Evolutionary conservation across 2,797 vertebrate species (phyloP), one percentile per base, ranked within the genome.

Genomic region (Erethizon dorsatum): DNA sequence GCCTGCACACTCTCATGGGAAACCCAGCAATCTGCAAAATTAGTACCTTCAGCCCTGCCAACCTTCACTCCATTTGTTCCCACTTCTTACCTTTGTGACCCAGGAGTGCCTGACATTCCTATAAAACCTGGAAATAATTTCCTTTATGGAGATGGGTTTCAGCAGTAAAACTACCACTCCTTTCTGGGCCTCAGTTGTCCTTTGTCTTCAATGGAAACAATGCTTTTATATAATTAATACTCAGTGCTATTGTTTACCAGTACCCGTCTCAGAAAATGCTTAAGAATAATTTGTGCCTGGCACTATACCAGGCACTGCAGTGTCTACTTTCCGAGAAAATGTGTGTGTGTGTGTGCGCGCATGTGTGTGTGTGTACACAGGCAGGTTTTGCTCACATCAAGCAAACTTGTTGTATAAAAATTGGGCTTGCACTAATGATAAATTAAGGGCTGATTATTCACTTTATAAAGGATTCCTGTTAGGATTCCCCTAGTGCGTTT

Each of bases 391-490:
- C 82, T 95, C 95, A 90, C 93, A 95, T 95, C 73, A 79, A 90
- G 88, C 86, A 65, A 57, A 90, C 84, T 90, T 87, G 73, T 61
- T 86, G 41, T 73, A 90, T 45, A 84, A 97, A 93, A 83, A 88
- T 67, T 92, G 69, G 73, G 88, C 95, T 96, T 94, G 20, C 88
- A 94, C 88, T 97, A 86, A 95, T 95, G 92, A 90, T 96, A 88
- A 96, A 95, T 96, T 94, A 96, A 69, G 85, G 86, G 83, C 54
- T 92, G 79, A 90, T 94, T 95, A 91, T 96, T 97, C 89, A 82
- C 96, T 92, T 96, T 96, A 71, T 92, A 56, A 90, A 92, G 88
- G 82, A 94, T 97, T 93, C 82, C 41, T 86, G 90, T 90, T 97
- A 92, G 92, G 86, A 78, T 91, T 95, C 94, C 97, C 95, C 63